These are phyloP conservation scores for Sternarchorhynchus goeldii DNA, from an alignment of 2,797 vertebrate genomes.

Conservation along the genomic window DNA sequence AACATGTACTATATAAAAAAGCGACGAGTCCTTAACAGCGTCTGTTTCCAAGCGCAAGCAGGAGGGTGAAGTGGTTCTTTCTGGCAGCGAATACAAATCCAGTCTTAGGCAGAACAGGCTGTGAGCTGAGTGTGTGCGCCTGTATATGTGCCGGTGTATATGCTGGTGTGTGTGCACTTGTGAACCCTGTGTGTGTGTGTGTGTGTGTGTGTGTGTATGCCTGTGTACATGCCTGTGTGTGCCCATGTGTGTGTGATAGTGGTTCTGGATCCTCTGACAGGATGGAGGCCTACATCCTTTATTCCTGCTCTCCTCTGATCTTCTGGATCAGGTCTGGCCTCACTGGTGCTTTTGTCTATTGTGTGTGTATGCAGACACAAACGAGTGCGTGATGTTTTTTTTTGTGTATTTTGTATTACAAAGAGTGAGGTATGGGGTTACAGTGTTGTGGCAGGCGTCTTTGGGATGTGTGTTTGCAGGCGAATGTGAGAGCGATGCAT, in stretches of 20 bases:
- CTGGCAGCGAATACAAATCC: constrained; percentile 12
- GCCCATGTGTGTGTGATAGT: constrained; percentile 38
- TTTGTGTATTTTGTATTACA: constrained; percentile 22
- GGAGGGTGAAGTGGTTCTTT: constrained; percentile 38
- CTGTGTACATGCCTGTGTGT: constrained; percentile 35
- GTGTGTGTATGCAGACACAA: constrained; percentile 60
- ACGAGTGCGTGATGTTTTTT: background rate
- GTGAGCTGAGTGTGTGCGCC: background rate
- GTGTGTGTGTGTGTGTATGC: constrained; percentile 1
- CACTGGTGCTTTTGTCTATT: constrained; percentile 72
- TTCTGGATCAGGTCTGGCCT: constrained; percentile 68
- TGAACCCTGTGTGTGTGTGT: constrained; percentile 14
- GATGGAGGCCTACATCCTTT: constrained; percentile 61
- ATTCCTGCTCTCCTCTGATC: constrained; percentile 61
- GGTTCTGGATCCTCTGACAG: constrained; percentile 62
- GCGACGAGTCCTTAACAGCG: constrained; percentile 13
- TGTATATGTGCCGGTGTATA: too few species aligned
- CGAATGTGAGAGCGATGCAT: constrained; percentile 50
- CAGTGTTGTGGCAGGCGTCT: constrained; percentile 43
- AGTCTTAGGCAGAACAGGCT: background rate
- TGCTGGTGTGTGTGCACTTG: too few species aligned
- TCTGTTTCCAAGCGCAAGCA: constrained; percentile 23
- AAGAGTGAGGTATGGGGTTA: constrained; percentile 23
- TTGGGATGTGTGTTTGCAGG: constrained; percentile 47
- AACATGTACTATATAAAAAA: constrained; percentile 5